phyloP scores from a whole-genome alignment of 2,888 invertebrate species.

The Pammene fasciana region DNA sequence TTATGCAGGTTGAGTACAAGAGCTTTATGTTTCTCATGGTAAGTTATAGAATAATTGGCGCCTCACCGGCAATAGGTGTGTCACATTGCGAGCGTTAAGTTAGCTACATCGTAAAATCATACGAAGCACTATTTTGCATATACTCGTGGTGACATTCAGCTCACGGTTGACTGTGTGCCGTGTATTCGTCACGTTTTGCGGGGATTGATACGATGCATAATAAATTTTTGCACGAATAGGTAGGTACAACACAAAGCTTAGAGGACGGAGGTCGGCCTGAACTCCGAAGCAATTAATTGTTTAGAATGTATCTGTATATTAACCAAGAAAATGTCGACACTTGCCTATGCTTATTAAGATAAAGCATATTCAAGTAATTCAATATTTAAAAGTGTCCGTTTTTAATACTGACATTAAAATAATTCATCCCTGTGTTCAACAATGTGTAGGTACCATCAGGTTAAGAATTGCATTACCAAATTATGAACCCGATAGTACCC shows the following conservation, averaged over 20 bases:
- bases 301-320: neutral
- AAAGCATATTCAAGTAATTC: too few species aligned
- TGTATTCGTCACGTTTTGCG: conserved; percentile 31
- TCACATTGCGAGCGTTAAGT: neutral
- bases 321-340: neutral
- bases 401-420: too few species aligned
- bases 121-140: conserved; percentile 10
- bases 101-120: conserved; percentile 8
- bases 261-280: conserved; percentile 1
- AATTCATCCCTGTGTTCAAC: too few species aligned
- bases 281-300: neutral
- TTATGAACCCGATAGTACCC: too few species aligned
- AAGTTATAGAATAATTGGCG: neutral
- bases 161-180: conserved; percentile 7
- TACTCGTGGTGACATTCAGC: conserved; percentile 21
- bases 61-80: conserved; percentile 9
- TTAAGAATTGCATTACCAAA: too few species aligned
- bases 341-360: too few species aligned
- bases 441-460: too few species aligned
- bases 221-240: conserved; percentile 14
- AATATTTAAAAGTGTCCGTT: too few species aligned
- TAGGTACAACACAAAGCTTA: neutral
- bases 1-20: conserved; percentile 2
- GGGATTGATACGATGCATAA: conserved; percentile 27
- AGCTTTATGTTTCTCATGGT: conserved; percentile 2